Percentiles rank a stretch among this genome's conserved stretches.
phyloP scores from a whole-genome alignment of 2,113 vertebrate species.

The Eolophus roseicapilla region DNA sequence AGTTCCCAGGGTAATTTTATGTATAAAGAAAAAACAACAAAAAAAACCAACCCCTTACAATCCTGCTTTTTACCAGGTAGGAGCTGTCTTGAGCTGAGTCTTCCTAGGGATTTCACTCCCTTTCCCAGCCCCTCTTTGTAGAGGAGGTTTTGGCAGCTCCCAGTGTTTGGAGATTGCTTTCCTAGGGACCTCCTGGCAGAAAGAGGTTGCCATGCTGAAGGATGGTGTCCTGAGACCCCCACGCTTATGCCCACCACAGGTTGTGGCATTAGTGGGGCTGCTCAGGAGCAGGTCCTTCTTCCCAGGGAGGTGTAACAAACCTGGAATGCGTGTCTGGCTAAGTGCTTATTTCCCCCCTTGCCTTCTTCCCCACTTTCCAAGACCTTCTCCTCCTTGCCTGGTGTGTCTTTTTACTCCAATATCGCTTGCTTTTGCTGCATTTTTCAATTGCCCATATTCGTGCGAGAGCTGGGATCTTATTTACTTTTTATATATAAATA shows the following conservation, averaged over 20 bases:
- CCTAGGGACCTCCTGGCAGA: neutral
- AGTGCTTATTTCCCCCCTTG: conserved; percentile 12
- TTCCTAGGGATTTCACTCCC: conserved; percentile 58
- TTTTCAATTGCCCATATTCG: conserved; percentile 53
- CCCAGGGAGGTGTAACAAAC: conserved; percentile 18
- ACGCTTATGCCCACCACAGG: neutral
- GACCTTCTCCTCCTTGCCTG: conserved; percentile 58
- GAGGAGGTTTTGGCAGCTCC: conserved; percentile 35
- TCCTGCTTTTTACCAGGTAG: conserved; percentile 33
- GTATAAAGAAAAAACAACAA: neutral
- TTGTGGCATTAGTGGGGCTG: neutral
- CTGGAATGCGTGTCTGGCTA: conserved; percentile 31
- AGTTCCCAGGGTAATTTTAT: conserved; percentile 38
- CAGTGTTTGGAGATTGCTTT: neutral
- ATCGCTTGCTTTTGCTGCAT: conserved; percentile 68
- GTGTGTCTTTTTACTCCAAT: conserved; percentile 48
- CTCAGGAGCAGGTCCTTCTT: neutral
- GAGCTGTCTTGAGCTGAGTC: conserved; percentile 56
- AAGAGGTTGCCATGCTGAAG: neutral
- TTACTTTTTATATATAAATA: conserved; percentile 62
- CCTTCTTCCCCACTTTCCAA: neutral
- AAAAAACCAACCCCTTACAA: neutral
- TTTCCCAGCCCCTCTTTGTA: conserved; percentile 20
- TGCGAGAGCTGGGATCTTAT: conserved; percentile 63
- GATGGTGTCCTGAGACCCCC: neutral